Percentiles rank a stretch among this genome's conserved stretches.
Conservation (phyloP, 2,888 invertebrate species). For the Lasioglossum pauxillum region DNA sequence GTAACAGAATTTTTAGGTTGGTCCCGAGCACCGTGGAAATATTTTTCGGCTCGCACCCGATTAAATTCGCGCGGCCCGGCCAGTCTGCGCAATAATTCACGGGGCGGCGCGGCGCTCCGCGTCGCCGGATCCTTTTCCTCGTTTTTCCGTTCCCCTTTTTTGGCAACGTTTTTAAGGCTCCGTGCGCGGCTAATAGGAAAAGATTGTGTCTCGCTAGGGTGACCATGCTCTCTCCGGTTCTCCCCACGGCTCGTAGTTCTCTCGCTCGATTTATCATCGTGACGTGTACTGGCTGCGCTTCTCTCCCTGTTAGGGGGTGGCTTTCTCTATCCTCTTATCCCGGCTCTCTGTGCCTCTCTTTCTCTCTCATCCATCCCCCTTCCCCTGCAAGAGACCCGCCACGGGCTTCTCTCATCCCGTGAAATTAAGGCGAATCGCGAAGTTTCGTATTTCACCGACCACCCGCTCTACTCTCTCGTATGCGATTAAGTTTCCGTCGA, state of each 20-base stretch:
- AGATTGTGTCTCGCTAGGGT: conserved; percentile 73
- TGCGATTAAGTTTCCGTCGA: conserved; percentile 66
- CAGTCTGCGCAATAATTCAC: conserved; percentile 61
- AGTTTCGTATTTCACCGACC: conserved; percentile 68
- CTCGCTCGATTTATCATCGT: conserved; percentile 78
- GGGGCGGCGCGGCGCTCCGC: neutral
- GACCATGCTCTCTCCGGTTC: conserved; percentile 33
- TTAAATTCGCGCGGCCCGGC: conserved; percentile 58
- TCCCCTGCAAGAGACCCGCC: neutral
- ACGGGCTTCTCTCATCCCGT: conserved; percentile 50
- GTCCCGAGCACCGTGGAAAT: conserved; percentile 35
- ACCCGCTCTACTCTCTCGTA: conserved; percentile 29
- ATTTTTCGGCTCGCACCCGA: conserved; percentile 52
- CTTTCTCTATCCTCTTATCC: conserved; percentile 53
- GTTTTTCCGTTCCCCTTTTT: conserved; percentile 53
- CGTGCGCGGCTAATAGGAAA: conserved; percentile 69
- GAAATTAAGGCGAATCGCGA: conserved; percentile 73
- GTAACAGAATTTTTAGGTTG: conserved; percentile 22
- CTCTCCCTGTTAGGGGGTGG: conserved; percentile 39
- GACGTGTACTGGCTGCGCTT: conserved; percentile 58
- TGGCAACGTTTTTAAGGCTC: conserved; percentile 71
- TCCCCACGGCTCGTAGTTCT: conserved; percentile 63
- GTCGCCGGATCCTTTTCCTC: conserved; percentile 18
- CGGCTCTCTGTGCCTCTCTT: neutral
- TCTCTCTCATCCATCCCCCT: neutral